Conservation (phyloP, 2,113 vertebrate species). For the Pelecanoides urinatrix region DNA sequence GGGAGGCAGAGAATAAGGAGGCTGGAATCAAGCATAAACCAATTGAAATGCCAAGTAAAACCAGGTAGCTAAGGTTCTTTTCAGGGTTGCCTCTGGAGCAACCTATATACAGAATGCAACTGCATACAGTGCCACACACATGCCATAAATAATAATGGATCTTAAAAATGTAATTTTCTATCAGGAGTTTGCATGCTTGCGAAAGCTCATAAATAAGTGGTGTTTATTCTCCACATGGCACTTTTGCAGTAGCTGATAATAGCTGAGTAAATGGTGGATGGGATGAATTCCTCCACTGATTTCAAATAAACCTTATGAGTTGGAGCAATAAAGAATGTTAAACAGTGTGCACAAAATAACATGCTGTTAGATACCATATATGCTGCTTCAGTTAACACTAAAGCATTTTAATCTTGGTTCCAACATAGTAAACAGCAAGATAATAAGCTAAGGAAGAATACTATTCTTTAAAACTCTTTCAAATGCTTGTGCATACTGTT, state of each 20-base stretch:
- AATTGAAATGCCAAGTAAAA: not conserved
- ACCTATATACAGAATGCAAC: not conserved
- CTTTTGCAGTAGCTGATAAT: slow-evolving; percentile 69
- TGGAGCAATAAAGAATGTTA: slow-evolving; percentile 65
- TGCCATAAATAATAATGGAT: slow-evolving; percentile 40
- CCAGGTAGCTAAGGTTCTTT: not conserved
- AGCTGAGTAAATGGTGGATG: slow-evolving; percentile 64
- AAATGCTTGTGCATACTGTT: not conserved
- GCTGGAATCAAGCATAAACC: not conserved
- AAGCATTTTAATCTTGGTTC: slow-evolving; percentile 66
- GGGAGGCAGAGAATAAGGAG: not conserved
- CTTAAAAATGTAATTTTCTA: slow-evolving; percentile 69
- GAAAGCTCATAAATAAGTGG: slow-evolving; percentile 64
- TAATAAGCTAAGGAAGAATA: slow-evolving; percentile 55
- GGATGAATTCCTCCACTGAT: slow-evolving; percentile 63
- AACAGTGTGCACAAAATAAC: slow-evolving; percentile 68
- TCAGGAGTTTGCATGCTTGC: slow-evolving; percentile 37
- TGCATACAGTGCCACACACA: not conserved
- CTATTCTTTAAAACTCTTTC: slow-evolving; percentile 24
- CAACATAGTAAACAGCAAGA: slow-evolving; percentile 51
- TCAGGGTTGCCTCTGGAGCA: not conserved
- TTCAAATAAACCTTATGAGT: slow-evolving; percentile 67
- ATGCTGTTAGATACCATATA: slow-evolving; percentile 61
- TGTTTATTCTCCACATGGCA: slow-evolving; percentile 58
- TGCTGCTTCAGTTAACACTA: slow-evolving; percentile 70